phyloP scores from a whole-genome alignment of 53 echinoderm and acorn worm species.

The Echinarachnius parma region DNA sequence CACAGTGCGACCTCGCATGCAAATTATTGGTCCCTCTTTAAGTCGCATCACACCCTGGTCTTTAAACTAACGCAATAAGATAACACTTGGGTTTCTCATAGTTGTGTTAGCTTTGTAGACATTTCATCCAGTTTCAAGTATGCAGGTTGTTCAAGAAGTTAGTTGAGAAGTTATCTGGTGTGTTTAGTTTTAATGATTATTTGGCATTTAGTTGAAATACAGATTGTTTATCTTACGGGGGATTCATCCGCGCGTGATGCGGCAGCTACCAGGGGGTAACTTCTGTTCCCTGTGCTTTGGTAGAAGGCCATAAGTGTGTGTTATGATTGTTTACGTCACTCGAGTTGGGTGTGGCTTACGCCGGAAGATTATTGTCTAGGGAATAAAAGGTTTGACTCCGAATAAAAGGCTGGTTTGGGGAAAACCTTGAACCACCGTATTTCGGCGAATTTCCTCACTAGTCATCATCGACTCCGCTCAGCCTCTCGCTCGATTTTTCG shows the following conservation, averaged over 20 bases:
- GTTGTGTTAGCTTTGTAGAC: background rate
- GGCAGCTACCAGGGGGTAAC: slow-evolving; percentile 37
- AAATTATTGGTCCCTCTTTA: slow-evolving; percentile 44
- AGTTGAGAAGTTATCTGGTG: too few species aligned
- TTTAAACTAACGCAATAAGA: slow-evolving; percentile 16
- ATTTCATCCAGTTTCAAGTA: too few species aligned
- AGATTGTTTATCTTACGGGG: too few species aligned
- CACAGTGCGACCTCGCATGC: slow-evolving; percentile 30
- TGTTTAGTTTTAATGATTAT: too few species aligned
- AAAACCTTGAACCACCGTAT: slow-evolving; percentile 28
- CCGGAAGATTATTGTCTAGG: slow-evolving; percentile 34
- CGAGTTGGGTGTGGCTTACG: slow-evolving; percentile 40
- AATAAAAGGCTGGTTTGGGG: slow-evolving; percentile 19
- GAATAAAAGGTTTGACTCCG: too few species aligned
- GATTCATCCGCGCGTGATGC: slow-evolving; percentile 18
- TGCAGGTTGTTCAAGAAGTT: too few species aligned
- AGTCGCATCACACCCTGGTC: slow-evolving; percentile 2
- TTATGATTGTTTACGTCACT: slow-evolving; percentile 44
- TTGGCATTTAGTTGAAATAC: too few species aligned
- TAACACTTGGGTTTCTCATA: background rate
- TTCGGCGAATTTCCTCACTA: slow-evolving; percentile 9
- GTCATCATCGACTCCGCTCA: background rate
- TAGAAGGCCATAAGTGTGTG: slow-evolving; percentile 39
- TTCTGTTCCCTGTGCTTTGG: slow-evolving; percentile 33
- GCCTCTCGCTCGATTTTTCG: slow-evolving; percentile 3